Evolutionary conservation across 2,888 invertebrate genomes (phyloP).

Genomic region (Hypercompe scribonia): DNA sequence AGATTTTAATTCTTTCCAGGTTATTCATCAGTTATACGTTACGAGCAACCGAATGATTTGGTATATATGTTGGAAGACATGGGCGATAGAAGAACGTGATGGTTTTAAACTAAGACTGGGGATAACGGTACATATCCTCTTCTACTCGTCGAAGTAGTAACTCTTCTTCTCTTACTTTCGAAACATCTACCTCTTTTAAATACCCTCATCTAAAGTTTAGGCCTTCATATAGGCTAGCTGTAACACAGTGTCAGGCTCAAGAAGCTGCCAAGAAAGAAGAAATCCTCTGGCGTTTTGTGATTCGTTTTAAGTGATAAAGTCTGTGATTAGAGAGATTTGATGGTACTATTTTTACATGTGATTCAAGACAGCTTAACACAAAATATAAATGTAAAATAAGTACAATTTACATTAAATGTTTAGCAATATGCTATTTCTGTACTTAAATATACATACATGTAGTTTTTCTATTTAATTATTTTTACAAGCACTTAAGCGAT

Average conservation of each 20-base stretch:
- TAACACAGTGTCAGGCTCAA: background rate
- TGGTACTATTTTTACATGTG: background rate
- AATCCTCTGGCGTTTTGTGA: background rate
- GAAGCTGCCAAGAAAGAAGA: background rate
- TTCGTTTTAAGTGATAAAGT: background rate
- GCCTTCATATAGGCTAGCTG: too few relatives aligned
- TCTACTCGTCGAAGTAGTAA: background rate
- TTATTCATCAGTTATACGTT: constrained; percentile 82
- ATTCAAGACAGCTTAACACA: background rate
- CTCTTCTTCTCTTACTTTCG: background rate
- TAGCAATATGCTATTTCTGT: background rate
- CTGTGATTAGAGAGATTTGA: constrained; percentile 2
- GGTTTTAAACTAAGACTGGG: background rate
- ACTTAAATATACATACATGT: background rate
- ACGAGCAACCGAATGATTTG: constrained; percentile 89
- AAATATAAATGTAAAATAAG: background rate
- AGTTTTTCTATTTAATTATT: background rate
- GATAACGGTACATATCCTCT: background rate
- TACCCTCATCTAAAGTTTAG: background rate
- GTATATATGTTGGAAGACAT: constrained; percentile 87
- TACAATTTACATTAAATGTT: background rate
- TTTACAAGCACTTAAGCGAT: background rate
- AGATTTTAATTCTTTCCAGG: constrained; percentile 59
- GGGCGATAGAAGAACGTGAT: constrained; percentile 60
- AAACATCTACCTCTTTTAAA: background rate